phyloP scores from a whole-genome alignment of 2,888 invertebrate genomes.

The Nomada fabriciana region DNA sequence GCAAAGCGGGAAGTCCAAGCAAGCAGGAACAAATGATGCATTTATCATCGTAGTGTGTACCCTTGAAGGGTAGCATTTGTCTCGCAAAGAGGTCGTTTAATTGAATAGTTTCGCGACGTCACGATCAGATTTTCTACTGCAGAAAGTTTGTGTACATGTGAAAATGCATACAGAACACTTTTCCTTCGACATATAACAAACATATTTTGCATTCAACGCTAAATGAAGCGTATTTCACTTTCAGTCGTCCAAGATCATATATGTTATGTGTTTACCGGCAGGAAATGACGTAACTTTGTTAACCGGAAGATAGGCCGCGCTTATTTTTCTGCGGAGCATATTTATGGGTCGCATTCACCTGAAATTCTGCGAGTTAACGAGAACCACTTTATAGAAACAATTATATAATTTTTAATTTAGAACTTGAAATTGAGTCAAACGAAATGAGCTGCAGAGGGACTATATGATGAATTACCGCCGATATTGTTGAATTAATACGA shows the following conservation, averaged over 20 bases:
- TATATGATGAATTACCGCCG: not conserved
- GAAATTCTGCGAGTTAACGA: too few relatives aligned
- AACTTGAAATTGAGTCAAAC: too few relatives aligned
- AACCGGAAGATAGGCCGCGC: not conserved
- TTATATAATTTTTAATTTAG: not conserved
- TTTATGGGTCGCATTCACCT: not conserved
- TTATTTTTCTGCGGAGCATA: not conserved
- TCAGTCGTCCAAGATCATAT: not conserved
- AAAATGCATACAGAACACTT: not conserved
- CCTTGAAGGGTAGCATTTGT: conserved; percentile 6
- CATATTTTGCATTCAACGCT: not conserved
- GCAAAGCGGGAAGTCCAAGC: not conserved
- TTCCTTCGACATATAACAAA: not conserved
- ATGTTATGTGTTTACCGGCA: not conserved
- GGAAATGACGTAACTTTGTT: not conserved
- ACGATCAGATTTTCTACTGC: too few relatives aligned
- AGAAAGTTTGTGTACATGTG: not conserved
- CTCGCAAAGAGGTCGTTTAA: not conserved
- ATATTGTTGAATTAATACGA: not conserved
- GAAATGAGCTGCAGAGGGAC: too few relatives aligned
- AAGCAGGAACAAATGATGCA: conserved; percentile 11
- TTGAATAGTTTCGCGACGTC: not conserved
- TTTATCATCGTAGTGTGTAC: not conserved
- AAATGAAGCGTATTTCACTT: conserved; percentile 2
- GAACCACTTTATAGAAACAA: not conserved